phyloP scores from a whole-genome alignment of 2,888 invertebrate species.

The Hipparchia sbordonii region DNA sequence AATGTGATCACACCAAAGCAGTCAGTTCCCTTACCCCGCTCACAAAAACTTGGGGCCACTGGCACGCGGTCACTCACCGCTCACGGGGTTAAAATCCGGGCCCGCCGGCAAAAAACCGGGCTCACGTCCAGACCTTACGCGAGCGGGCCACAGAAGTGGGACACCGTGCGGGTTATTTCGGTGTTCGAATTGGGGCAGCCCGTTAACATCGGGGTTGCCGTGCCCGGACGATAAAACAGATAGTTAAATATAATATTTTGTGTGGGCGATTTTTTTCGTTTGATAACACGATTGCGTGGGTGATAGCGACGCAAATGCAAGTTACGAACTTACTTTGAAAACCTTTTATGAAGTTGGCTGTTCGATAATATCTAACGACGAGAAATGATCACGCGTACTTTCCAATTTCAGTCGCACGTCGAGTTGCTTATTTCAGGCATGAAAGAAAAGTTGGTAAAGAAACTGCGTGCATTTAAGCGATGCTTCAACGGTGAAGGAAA shows the following conservation, averaged over 20 bases:
- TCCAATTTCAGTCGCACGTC: too few relatives aligned
- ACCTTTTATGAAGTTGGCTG: too few relatives aligned
- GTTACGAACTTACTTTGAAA: too few relatives aligned
- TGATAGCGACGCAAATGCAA: background rate
- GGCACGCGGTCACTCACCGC: constrained; percentile 39
- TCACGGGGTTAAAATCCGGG: constrained; percentile 41
- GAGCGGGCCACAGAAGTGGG: constrained; percentile 64
- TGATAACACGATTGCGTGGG: background rate
- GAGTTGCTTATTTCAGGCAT: too few relatives aligned
- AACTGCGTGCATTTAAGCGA: too few relatives aligned
- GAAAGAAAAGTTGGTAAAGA: too few relatives aligned
- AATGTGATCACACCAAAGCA: background rate
- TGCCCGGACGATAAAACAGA: constrained; percentile 65
- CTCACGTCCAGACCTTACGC: constrained; percentile 41
- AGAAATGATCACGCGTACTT: too few relatives aligned
- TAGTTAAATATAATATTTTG: constrained; percentile 45
- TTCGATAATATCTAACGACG: too few relatives aligned
- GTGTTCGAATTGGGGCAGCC: constrained; percentile 74
- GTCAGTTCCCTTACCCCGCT: constrained; percentile 7
- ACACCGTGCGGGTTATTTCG: constrained; percentile 72
- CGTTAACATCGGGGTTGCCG: constrained; percentile 73
- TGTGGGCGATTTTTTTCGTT: background rate
- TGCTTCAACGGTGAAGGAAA: too few relatives aligned
- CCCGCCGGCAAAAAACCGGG: constrained; percentile 40
- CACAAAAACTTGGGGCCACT: constrained; percentile 30